Base-by-base conservation (phyloP, 2,797 vertebrate species). In the Rhinophrynus dorsalis region DNA sequence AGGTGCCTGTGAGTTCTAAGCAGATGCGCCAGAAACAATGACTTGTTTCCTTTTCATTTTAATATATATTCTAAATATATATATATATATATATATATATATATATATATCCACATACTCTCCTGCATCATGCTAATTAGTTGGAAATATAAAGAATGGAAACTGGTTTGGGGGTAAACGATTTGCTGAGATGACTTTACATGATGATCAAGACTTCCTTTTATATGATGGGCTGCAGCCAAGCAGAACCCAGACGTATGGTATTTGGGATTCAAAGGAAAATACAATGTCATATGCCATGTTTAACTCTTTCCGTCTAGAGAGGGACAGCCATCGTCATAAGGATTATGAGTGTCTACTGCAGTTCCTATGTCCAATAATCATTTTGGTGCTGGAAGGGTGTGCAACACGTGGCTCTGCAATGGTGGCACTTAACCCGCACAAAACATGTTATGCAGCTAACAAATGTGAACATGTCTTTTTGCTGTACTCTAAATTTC, bases 91-190 rank as follows among this genome's bases (percentile, higher is more conserved):
- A 3, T 35, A 3, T 12, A 9, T 48, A 3, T 35, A 3, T 12
- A 9, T 17, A 47, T 58, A 17, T 26, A 50, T 11, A 48, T 1
- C 2, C 20, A 21, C 5, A 24, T n/a, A 6, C 45, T 35, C 21
- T 35, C 4, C 29, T 37, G 20, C 21, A 5, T 51, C 45, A 63
- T 37, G 20, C 20, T 50, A 63, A 63, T 50, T 20, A 32, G 38
- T 47, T 45, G 20, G 21, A 26, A 37, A 63, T 50, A 10, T 37
- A n/a, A 51, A 62, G 12, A 18, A 2, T 51, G 60, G 45, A 51
- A 51, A 50, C 23, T 63, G 18, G 26, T 51, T 51, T 63, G 29
- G 42, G 40, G 58, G 27, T 17, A 27, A 63, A 63, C 30, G 15
- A 15, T 24, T 47, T 23, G 20, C 29, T n/a, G 5, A 29, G 29